Conservation (phyloP, 1,140 invertebrate species). For the Diachasma alloeum region DNA sequence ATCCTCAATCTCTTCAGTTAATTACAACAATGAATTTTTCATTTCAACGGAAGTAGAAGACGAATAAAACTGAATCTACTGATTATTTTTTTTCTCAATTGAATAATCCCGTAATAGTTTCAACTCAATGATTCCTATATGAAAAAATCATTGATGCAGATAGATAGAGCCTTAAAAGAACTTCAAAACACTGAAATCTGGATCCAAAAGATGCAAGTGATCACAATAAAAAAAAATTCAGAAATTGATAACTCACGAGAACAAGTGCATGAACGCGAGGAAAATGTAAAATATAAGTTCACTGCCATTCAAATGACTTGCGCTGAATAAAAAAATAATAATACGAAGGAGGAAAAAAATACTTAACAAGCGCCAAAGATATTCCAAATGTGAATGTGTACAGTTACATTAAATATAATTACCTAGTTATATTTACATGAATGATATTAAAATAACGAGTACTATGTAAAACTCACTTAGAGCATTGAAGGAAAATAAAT, state of each 20-base stretch:
- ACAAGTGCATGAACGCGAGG: slow-evolving; percentile 13
- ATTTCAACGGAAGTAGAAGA: no score
- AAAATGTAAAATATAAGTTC: slow-evolving; percentile 53
- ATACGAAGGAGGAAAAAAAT: slow-evolving; percentile 25
- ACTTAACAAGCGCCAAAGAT: slow-evolving; percentile 53
- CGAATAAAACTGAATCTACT: no score
- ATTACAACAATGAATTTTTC: no score
- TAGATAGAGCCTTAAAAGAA: slow-evolving; percentile 37
- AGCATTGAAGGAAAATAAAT: slow-evolving; percentile 38
- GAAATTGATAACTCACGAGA: background rate
- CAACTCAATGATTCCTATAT: slow-evolving; percentile 38
- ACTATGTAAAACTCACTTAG: slow-evolving; percentile 51
- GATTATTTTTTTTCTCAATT: slow-evolving; percentile 16
- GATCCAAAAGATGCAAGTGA: slow-evolving; percentile 47
- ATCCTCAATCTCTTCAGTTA: slow-evolving; percentile 38
- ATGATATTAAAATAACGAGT: slow-evolving; percentile 44
- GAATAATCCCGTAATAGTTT: slow-evolving; percentile 11
- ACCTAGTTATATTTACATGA: slow-evolving; percentile 51
- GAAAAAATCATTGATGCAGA: slow-evolving; percentile 29
- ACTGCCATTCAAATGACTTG: slow-evolving; percentile 56
- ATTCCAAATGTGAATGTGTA: slow-evolving; percentile 52
- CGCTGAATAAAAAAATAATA: slow-evolving; percentile 26
- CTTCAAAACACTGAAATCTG: background rate
- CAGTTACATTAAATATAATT: slow-evolving; percentile 49
- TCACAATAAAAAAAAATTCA: slow-evolving; percentile 40